These are phyloP conservation scores for Squalus acanthias DNA, from an alignment of 2,797 vertebrate species.

Conservation along the genomic window DNA sequence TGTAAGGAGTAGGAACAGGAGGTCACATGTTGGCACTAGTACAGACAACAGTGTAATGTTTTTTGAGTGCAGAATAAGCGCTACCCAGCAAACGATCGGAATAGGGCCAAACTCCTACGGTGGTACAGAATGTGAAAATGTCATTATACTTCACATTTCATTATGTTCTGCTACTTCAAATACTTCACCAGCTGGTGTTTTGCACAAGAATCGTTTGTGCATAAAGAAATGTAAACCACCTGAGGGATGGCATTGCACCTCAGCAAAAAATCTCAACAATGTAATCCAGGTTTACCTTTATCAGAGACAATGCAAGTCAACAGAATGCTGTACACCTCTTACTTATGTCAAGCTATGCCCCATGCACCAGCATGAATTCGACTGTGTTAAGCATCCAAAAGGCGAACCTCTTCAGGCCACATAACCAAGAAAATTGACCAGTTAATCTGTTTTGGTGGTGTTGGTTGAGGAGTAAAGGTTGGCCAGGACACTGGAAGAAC, in stretches of 20 bases:
- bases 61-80: neutral
- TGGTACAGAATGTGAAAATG: neutral
- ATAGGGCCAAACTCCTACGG: neutral
- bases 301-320: constrained; percentile 34
- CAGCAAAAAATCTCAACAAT: constrained; percentile 16
- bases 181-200: neutral
- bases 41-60: neutral
- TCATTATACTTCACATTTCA: neutral
- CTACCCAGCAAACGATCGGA: neutral
- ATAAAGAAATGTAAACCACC: constrained; percentile 7
- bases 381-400: neutral
- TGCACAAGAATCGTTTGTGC: neutral
- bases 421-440: neutral
- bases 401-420: neutral
- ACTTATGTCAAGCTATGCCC: neutral
- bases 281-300: constrained; percentile 28
- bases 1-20: neutral
- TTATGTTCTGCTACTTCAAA: neutral
- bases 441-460: neutral
- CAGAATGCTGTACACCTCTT: neutral
- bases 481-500: neutral
- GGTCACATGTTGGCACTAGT: neutral
- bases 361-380: neutral
- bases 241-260: neutral
- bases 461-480: neutral